A percentile compares a stretch with the other conserved stretches of the same genome.
phyloP scores from a whole-genome alignment of 2,113 vertebrate genomes.

The Dicentrarchus labrax region DNA sequence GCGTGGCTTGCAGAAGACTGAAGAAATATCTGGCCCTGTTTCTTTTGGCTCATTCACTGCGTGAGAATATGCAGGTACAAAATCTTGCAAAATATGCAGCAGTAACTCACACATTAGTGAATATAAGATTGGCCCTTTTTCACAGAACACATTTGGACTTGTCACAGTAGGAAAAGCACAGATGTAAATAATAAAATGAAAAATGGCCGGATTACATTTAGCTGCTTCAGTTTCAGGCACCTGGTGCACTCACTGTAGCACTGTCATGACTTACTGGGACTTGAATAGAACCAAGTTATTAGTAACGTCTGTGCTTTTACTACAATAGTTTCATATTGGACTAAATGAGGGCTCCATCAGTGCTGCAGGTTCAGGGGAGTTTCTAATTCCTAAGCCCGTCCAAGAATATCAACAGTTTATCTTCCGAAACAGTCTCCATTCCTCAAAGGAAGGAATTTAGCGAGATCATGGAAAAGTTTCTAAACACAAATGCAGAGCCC shows the following conservation, averaged over 20 bases:
- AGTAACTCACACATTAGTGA: neutral
- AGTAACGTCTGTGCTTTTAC: too few species aligned
- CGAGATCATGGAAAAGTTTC: neutral
- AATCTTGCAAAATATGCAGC: neutral
- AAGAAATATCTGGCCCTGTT: neutral
- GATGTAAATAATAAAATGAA: neutral
- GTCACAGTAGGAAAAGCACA: neutral
- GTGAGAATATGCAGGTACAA: neutral
- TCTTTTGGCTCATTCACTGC: neutral
- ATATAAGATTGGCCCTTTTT: neutral
- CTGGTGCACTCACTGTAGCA: neutral
- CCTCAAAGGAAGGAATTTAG: neutral
- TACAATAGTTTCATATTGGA: neutral
- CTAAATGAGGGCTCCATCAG: neutral
- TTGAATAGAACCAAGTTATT: too few species aligned
- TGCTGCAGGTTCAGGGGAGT: neutral
- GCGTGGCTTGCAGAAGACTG: neutral
- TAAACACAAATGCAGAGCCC: neutral
- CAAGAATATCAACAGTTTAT: slow-evolving; percentile 5
- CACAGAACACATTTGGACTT: neutral
- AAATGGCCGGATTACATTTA: neutral
- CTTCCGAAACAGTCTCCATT: neutral
- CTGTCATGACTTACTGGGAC: too few species aligned
- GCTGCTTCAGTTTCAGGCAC: neutral
- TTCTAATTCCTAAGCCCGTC: neutral